Base-by-base conservation (phyloP, 2,888 invertebrate species). In the Arge pagana region DNA sequence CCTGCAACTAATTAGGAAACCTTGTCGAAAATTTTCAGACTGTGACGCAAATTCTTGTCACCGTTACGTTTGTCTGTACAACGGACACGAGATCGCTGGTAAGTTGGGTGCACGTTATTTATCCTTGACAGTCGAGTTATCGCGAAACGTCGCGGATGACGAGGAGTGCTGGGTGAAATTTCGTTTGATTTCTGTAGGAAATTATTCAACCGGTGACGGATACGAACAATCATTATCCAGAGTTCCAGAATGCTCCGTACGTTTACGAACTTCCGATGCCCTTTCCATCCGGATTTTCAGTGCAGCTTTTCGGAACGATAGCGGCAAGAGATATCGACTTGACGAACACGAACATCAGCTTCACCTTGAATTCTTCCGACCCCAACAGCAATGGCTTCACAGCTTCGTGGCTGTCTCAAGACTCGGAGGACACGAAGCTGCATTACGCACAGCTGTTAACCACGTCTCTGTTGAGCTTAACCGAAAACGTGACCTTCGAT, bases 201-300 rank as follows among this genome's bases (percentile, higher is more conserved):
- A 42, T 61, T 7, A n/a, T 16, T 39, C 53, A 52, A 37, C 48
- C 33, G 5, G 51, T 61, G 31, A 48, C 10, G 4, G 59, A 61
- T 28, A 61, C 57, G 13, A 61, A 61, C 30, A 61, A 60, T 51
- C 39, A 61, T 37, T 10, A 35, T 24, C 61, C 61, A 21, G 53
- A 45, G 28, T 59, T 59, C 37, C 35, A 53, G 16, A 8, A 56
- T 7, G n/a, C 31, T 4, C 56, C 58, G 3, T 65, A 65, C 18
- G 41, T 33, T 33, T 65, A 59, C 37, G 52, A 24, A 8, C 15
- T 67, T 4, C 58, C 65, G 7, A 67, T 66, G 62, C 66, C 67
- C 6, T 57, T 61, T 10, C 62, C 62, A 11, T 58, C 57, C 13
- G 48, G 53, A 18, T 48, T 62, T 7, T 19, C 55, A 18, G 28